Conservation (phyloP, 2,113 vertebrate genomes). For the Fregata magnificens region DNA sequence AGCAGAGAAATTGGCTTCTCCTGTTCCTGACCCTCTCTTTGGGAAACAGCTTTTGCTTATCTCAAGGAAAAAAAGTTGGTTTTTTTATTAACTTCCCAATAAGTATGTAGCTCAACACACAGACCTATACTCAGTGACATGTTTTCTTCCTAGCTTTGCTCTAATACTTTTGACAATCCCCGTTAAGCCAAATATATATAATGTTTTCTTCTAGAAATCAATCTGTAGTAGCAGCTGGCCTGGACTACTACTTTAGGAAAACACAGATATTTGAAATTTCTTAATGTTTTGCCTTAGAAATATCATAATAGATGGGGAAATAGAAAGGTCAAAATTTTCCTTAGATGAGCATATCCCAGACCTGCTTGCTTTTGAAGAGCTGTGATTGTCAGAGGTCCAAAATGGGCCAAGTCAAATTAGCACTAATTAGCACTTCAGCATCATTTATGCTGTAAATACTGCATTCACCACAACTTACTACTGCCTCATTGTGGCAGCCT, state of each 20-base stretch:
- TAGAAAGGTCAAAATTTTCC: neutral
- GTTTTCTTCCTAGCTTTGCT: neutral
- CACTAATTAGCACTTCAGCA: slow-evolving; percentile 28
- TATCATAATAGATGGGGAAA: neutral
- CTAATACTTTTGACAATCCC: neutral
- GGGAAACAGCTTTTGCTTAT: slow-evolving; percentile 34
- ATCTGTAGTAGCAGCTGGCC: neutral
- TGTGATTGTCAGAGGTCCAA: slow-evolving; percentile 18
- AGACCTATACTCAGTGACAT: neutral
- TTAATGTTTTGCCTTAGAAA: neutral
- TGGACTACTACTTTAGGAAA: neutral
- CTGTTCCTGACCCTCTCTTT: neutral
- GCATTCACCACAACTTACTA: slow-evolving; percentile 57
- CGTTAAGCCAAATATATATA: neutral
- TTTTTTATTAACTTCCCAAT: neutral
- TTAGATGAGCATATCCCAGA: neutral
- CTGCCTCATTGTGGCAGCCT: slow-evolving; percentile 63
- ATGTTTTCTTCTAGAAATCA: neutral
- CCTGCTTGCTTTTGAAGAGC: neutral
- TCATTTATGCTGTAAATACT: slow-evolving; percentile 31
- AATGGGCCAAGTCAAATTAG: slow-evolving; percentile 38
- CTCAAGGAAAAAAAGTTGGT: neutral
- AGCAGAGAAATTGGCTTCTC: neutral
- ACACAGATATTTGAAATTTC: neutral
- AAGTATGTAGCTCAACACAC: neutral